Percentiles rank a stretch among this genome's conserved stretches.
Conservation (phyloP, 2,113 vertebrate species). For the Zingel zingel region DNA sequence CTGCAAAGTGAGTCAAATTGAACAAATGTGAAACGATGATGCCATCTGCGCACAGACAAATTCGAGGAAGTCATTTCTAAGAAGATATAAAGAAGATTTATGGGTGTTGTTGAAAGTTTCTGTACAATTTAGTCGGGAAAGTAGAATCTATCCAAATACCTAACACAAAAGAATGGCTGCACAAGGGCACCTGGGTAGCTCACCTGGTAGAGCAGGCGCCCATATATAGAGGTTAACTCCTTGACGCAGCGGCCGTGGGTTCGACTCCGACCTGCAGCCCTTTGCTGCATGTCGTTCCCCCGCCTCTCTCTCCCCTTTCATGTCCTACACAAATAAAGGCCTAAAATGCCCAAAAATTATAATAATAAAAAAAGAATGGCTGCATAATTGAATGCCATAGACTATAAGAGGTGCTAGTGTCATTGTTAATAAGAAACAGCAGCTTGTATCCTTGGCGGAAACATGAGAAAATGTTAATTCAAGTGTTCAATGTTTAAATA, state of each 20-base stretch:
- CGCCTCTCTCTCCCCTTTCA: too few species aligned
- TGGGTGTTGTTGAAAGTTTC: background rate
- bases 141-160: background rate
- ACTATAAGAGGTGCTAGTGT: too few species aligned
- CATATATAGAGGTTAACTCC: too few species aligned
- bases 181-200: too few species aligned
- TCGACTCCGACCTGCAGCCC: too few species aligned
- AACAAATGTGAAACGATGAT: background rate
- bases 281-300: too few species aligned
- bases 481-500: background rate
- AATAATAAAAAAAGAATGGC: too few species aligned
- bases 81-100: too few species aligned
- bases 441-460: background rate
- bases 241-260: too few species aligned
- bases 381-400: background rate
- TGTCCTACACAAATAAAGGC: too few species aligned
- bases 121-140: background rate
- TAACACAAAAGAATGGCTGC: background rate
- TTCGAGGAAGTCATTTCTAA: background rate
- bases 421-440: background rate
- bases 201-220: too few species aligned
- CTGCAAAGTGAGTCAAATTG: background rate
- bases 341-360: too few species aligned
- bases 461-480: background rate
- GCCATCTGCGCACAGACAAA: background rate